Percentiles rank a stretch among this genome's conserved stretches.
Conservation (phyloP, 2,113 vertebrate genomes). For the Dascyllus trimaculatus region DNA sequence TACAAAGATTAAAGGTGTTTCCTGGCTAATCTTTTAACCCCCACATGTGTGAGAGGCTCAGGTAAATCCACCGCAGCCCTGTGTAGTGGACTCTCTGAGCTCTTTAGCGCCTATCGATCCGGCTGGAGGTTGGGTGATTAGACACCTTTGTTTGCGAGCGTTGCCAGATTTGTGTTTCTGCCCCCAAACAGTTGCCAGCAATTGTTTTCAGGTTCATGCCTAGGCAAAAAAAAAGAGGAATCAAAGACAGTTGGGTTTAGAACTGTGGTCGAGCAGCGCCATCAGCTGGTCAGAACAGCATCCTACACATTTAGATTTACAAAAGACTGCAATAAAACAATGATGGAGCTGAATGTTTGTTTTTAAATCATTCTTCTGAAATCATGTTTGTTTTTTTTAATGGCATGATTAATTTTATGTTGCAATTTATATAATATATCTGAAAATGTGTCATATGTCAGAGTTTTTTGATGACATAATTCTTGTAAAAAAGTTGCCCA, state of each 20-base stretch:
- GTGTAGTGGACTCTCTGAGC: conserved; percentile 7
- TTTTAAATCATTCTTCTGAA: background rate
- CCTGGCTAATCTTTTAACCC: conserved; percentile 44
- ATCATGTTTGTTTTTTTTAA: no score
- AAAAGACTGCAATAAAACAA: background rate
- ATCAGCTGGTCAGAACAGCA: conserved; percentile 24
- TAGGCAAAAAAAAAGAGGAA: background rate
- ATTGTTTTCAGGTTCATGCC: conserved; percentile 54
- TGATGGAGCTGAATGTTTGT: background rate
- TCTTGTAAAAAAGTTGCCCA: no score
- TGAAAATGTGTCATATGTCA: no score
- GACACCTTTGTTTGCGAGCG: conserved; percentile 53
- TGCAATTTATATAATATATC: no score
- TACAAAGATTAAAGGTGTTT: conserved; percentile 38
- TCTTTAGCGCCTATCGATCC: conserved; percentile 62
- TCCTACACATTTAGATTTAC: conserved; percentile 11
- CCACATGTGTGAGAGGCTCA: conserved; percentile 10
- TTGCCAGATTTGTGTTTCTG: conserved; percentile 55
- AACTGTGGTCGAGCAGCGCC: conserved; percentile 38
- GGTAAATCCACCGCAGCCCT: conserved; percentile 23
- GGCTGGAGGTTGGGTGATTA: conserved; percentile 52
- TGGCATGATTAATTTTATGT: no score
- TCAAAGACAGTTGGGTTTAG: background rate
- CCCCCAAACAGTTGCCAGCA: conserved; percentile 54
- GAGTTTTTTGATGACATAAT: no score